These are phyloP conservation scores for Anas platyrhynchos DNA, from an alignment of 2,113 vertebrate genomes.

Conservation along the genomic window DNA sequence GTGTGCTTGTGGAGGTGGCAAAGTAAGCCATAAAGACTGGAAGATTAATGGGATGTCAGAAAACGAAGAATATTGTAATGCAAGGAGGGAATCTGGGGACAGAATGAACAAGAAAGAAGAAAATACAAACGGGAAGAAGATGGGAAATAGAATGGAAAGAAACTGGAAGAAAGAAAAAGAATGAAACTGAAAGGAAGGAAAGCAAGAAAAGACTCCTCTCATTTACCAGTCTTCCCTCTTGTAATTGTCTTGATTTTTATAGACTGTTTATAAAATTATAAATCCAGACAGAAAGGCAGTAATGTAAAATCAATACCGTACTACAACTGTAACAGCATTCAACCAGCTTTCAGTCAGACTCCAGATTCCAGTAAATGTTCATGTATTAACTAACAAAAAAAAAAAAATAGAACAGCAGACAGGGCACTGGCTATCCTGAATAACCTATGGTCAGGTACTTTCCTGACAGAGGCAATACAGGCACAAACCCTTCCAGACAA, in stretches of 20 bases:
- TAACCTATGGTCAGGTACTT: background rate
- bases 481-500: background rate
- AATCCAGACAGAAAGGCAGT: background rate
- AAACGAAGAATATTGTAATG: conserved; percentile 59
- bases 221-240: background rate
- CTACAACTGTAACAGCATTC: background rate
- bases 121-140: conserved; percentile 38
- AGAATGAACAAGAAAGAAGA: conserved; percentile 38
- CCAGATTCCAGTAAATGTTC: background rate
- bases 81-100: conserved; percentile 40
- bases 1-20: conserved; percentile 59
- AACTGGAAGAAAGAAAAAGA: background rate
- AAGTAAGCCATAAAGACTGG: conserved; percentile 55
- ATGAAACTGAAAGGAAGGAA: conserved; percentile 31
- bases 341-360: background rate
- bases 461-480: background rate
- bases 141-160: background rate
- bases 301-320: background rate
- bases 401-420: background rate
- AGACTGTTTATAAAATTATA: background rate
- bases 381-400: background rate
- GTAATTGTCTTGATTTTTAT: background rate
- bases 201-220: background rate
- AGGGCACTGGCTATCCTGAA: background rate
- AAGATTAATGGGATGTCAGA: conserved; percentile 62